Conservation (phyloP, 1,140 invertebrate species). For the Rhopalosiphum padi region DNA sequence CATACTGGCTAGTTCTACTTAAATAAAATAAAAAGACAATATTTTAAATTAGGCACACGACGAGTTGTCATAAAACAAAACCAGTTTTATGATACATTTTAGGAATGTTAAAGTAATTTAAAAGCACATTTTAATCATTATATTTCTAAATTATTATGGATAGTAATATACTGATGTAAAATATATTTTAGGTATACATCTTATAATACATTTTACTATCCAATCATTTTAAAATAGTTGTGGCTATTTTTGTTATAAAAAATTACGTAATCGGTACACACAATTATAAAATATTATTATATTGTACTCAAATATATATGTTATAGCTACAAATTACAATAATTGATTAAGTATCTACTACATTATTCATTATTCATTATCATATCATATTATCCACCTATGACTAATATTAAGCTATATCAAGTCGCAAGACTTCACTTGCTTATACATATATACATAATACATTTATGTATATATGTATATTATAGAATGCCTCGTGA, state of each 20-base stretch:
- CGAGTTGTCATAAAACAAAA: background rate
- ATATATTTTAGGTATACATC: background rate
- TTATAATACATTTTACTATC: background rate
- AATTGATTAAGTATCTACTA: background rate
- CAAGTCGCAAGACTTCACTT: too few species aligned
- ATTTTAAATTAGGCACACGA: background rate
- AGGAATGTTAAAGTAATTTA: background rate
- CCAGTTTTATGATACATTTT: conserved; percentile 9
- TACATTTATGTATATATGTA: too few species aligned
- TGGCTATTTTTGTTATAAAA: background rate
- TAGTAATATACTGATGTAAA: background rate
- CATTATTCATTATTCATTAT: background rate
- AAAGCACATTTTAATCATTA: background rate
- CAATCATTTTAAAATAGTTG: background rate
- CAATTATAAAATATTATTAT: background rate
- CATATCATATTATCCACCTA: too few species aligned
- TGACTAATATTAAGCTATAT: background rate
- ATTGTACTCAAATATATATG: background rate
- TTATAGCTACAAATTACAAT: too few species aligned
- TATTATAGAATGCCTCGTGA: too few species aligned
- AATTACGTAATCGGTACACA: too few species aligned
- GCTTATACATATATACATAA: too few species aligned
- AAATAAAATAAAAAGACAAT: conserved; percentile 22
- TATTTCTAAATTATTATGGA: background rate
- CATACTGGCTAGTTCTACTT: background rate